Evolutionary conservation across 2,888 invertebrate genomes (phyloP), one percentile per base, ranked within the genome.

Genomic region (Tenthredo mesomela): DNA sequence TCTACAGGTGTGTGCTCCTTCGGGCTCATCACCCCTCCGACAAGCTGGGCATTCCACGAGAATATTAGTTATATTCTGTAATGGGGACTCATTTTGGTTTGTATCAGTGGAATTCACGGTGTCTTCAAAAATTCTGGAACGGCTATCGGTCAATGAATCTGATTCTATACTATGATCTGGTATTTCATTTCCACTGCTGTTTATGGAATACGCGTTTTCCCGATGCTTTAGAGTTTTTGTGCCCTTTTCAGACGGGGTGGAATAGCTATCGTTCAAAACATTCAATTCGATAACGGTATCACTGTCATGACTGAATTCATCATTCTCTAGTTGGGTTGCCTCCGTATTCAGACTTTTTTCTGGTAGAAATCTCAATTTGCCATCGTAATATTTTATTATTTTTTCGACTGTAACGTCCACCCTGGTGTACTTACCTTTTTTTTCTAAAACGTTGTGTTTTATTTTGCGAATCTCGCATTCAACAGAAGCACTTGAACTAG

Each of bases 391-490:
- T 77, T 77, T 18, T 10, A 78, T 58, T 21, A 77, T 61, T 47
- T 84, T 84, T n/a, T 84, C 25, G 25, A 77, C 61, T 12, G 77
- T 65, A 18, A 58, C 75, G 50, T 84, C 84, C 37, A 25, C 40
- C 43, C 84, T 33, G 5, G 12, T 12, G 6, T 21, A 61, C 10
- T 40, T 25, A 21, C 54, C 40, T 29, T 75, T 65, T 40, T 84
- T 50, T 47, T 10, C 33, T 15, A 78, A 65, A 9, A 84, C 54
- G 61, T 47, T 25, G 58, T 84, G 61, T 78, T 84, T 65, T 6
- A 78, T 61, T 67, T 67, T 61, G 25, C 77, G 50, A 43, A 84
- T 77, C 67, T 78, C 84, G 40, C 77, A 65, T 33, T 84, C 84
- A n/a, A 70, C 70, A 7, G 84, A 73, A 29, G 84, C 50, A 7